Conservation (phyloP, 2,797 vertebrate species). For the Lepidocolaptes lacrymiger region DNA sequence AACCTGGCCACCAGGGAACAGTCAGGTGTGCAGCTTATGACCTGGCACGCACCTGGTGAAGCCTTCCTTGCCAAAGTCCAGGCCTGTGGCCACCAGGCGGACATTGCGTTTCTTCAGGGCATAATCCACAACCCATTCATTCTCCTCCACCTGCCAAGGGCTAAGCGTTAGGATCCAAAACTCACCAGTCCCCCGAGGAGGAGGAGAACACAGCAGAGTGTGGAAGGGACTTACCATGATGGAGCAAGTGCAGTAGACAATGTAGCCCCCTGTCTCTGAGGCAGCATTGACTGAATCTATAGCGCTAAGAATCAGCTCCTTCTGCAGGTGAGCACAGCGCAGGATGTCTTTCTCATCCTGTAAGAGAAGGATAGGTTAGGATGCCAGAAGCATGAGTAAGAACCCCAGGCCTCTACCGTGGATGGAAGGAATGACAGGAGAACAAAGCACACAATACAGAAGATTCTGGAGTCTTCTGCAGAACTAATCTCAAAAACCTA, state of each 20-base stretch:
- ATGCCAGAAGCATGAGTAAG: background rate
- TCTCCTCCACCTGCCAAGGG: constrained; percentile 90
- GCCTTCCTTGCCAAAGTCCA: constrained; percentile 96
- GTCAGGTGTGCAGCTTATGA: background rate
- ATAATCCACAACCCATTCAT: constrained; percentile 98
- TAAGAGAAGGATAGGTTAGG: background rate
- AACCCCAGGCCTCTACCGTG: background rate
- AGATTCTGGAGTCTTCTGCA: background rate
- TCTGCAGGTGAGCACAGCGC: constrained; percentile 94
- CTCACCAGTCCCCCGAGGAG: background rate
- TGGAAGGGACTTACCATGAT: constrained; percentile 80
- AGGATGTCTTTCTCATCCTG: constrained; percentile 90
- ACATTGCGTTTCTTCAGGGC: constrained; percentile 96
- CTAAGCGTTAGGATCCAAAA: background rate
- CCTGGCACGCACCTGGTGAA: constrained; percentile 85
- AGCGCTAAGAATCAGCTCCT: constrained; percentile 92
- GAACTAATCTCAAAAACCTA: background rate
- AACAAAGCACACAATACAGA: background rate
- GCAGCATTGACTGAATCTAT: constrained; percentile 93
- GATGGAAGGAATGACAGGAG: background rate
- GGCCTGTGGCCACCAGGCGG: constrained; percentile 91
- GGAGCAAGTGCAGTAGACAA: constrained; percentile 97
- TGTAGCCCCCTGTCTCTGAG: constrained; percentile 89
- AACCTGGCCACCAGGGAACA: background rate
- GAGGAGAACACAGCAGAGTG: background rate